Percentiles rank a stretch among this genome's conserved stretches.
phyloP scores from a whole-genome alignment of 2,113 vertebrate genomes.

The Junco hyemalis region DNA sequence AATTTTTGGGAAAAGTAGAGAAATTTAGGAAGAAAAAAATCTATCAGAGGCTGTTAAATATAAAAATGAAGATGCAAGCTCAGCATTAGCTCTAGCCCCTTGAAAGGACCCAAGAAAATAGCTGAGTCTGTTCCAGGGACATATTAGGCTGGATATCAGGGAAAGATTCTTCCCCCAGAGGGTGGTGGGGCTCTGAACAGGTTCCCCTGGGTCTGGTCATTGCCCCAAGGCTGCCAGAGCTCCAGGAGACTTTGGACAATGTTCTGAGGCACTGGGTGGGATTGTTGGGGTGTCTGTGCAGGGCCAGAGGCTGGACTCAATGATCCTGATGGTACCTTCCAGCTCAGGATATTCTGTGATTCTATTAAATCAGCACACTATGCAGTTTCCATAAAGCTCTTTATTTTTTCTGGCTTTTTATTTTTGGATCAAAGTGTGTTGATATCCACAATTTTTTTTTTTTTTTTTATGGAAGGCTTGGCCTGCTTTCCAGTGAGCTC shows the following conservation, averaged over 20 bases:
- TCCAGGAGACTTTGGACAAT: accelerated
- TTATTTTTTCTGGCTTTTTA: not conserved
- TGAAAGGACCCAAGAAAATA: accelerated
- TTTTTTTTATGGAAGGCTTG: not conserved
- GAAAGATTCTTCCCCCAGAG: not conserved
- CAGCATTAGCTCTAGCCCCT: not conserved
- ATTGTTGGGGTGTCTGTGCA: not conserved
- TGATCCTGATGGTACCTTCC: not conserved
- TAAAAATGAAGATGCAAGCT: not conserved
- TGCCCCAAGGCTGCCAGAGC: not conserved
- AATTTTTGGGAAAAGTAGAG: not conserved
- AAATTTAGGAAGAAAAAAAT: not conserved
- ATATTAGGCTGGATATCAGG: not conserved
- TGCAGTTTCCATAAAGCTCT: not conserved
- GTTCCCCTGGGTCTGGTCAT: not conserved
- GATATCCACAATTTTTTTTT: not conserved
- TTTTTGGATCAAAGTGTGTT: not conserved
- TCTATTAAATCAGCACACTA: not conserved
- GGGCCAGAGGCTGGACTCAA: not conserved
- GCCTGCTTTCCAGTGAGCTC: not conserved
- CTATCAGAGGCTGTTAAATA: not conserved
- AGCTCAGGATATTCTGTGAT: not conserved
- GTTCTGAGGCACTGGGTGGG: accelerated
- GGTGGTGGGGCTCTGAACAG: accelerated
- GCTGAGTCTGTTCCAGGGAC: not conserved